Evolutionary conservation across 2,113 vertebrate genomes (phyloP).

Genomic region (Sigmodon hispidus): DNA sequence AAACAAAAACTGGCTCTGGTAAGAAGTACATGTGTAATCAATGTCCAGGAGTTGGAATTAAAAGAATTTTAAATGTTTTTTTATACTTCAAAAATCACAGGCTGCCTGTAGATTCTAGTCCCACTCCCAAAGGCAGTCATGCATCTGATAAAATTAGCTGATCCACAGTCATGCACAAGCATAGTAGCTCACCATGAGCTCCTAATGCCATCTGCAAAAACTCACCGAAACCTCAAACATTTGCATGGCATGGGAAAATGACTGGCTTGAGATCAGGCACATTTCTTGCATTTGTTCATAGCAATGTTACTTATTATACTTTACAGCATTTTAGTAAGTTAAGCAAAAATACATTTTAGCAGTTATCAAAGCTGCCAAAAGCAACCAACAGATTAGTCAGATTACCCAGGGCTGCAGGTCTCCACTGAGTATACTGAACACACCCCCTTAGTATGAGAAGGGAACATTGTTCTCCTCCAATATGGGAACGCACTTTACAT

Average conservation of each 20-base stretch:
- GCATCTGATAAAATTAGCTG: slow-evolving; percentile 73
- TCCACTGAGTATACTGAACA: slow-evolving; percentile 9
- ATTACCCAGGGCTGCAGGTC: slow-evolving; percentile 78
- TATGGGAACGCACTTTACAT: slow-evolving; percentile 78
- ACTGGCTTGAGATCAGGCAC: slow-evolving; percentile 87
- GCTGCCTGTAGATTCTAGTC: slow-evolving; percentile 1
- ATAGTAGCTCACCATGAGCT: slow-evolving; percentile 67
- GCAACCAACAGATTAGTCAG: slow-evolving; percentile 86
- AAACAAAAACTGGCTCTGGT: neutral
- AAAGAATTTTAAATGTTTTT: slow-evolving; percentile 38
- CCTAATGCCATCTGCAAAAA: slow-evolving; percentile 71
- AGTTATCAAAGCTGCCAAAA: slow-evolving; percentile 87
- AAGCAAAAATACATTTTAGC: slow-evolving; percentile 81
- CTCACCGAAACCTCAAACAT: slow-evolving; percentile 49
- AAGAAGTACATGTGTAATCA: slow-evolving; percentile 17
- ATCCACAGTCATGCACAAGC: slow-evolving; percentile 78
- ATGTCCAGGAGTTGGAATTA: slow-evolving; percentile 42
- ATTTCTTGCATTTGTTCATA: slow-evolving; percentile 87
- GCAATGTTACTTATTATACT: slow-evolving; percentile 81
- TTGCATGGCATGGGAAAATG: slow-evolving; percentile 66
- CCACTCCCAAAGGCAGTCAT: slow-evolving; percentile 75
- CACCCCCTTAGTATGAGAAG: slow-evolving; percentile 43
- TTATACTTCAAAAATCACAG: slow-evolving; percentile 64
- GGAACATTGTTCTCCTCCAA: slow-evolving; percentile 73
- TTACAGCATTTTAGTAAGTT: slow-evolving; percentile 84